These are phyloP conservation scores for Indri indri DNA, from an alignment of 2,113 vertebrate genomes.

Conservation along the genomic window DNA sequence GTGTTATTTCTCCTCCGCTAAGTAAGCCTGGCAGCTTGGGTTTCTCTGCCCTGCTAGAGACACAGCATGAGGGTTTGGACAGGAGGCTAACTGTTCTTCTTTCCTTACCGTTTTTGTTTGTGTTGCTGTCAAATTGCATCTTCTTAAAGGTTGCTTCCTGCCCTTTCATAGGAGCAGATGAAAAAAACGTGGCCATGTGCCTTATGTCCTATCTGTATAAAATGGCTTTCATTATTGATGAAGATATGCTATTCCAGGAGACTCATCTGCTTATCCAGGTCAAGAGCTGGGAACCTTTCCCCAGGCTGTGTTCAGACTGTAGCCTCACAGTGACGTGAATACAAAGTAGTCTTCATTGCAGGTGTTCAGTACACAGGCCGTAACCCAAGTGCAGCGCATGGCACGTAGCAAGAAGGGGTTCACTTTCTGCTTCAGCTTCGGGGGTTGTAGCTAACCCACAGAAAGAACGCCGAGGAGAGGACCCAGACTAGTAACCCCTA, in stretches of 20 bases:
- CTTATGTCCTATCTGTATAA: conserved; percentile 56
- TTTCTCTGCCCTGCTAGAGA: conserved; percentile 51
- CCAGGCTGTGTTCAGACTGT: neutral
- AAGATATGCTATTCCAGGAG: conserved; percentile 30
- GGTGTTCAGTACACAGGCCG: neutral
- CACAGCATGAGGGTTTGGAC: conserved; percentile 70
- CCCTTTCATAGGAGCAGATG: conserved; percentile 56
- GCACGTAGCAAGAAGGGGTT: neutral
- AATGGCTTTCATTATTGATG: conserved; percentile 76
- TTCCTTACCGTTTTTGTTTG: conserved; percentile 78
- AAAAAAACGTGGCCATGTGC: neutral
- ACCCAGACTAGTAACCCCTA: neutral
- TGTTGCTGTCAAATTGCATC: conserved; percentile 76
- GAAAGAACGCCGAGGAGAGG: neutral
- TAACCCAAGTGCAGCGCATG: rapidly evolving
- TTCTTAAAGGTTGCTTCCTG: conserved; percentile 67
- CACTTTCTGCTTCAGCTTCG: neutral
- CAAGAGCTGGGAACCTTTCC: conserved; percentile 26
- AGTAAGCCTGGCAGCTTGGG: conserved; percentile 56
- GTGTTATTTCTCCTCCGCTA: neutral
- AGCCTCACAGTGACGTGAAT: neutral
- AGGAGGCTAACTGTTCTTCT: conserved; percentile 72
- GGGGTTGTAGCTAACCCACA: neutral
- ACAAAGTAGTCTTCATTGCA: neutral
- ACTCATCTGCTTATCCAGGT: neutral